Evolutionary conservation across 92 coral and sea anemone genomes (phyloP).

Genomic region (Blastomussa wellsi): DNA sequence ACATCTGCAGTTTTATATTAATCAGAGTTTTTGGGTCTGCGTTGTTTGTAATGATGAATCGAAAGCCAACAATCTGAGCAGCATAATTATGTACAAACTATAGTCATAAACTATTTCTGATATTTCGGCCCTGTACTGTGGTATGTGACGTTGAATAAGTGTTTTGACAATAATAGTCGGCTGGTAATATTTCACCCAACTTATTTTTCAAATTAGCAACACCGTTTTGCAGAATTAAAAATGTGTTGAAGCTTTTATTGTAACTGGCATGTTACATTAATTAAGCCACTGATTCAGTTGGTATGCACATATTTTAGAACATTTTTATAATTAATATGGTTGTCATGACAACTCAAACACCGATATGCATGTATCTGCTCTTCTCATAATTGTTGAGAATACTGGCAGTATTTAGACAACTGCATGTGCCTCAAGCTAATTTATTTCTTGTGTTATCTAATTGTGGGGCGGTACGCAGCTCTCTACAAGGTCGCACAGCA

Average conservation of each 20-base stretch:
- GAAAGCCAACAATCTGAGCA: too few species aligned
- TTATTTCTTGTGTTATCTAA: neutral
- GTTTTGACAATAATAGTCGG: too few species aligned
- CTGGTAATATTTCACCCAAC: neutral
- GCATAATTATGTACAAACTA: too few species aligned
- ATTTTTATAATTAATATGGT: neutral
- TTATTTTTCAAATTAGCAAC: neutral
- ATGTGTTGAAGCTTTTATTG: neutral
- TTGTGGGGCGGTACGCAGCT: too few species aligned
- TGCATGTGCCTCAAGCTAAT: neutral
- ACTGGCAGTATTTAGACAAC: neutral
- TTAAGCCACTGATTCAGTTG: neutral
- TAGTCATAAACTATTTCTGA: too few species aligned
- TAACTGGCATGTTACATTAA: neutral
- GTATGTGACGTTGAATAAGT: too few species aligned
- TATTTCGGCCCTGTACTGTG: too few species aligned
- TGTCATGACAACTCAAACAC: conserved; percentile 9
- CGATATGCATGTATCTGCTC: neutral
- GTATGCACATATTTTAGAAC: neutral
- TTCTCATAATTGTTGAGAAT: neutral
- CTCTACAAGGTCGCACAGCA: too few species aligned
- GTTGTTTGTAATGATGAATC: too few species aligned
- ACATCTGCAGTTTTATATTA: too few species aligned
- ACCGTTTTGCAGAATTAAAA: neutral
- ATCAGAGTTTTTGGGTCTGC: too few species aligned